phyloP scores from a whole-genome alignment of 2,797 vertebrate species.

The Halcyon chelicuti region DNA sequence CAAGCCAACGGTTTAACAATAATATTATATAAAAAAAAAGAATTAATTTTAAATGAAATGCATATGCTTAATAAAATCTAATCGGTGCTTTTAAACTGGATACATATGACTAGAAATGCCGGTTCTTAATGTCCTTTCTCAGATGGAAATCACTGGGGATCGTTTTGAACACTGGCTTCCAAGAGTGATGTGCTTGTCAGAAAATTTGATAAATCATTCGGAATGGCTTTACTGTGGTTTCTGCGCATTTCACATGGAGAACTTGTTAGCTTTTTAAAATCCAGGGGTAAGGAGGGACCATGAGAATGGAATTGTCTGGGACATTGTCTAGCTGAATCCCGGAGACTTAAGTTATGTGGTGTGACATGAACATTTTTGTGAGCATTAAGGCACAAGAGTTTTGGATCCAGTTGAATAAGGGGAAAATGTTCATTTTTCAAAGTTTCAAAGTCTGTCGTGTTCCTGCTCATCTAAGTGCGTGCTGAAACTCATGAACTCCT shows the following conservation, averaged over 20 bases:
- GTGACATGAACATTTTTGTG: background rate
- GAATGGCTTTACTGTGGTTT: slow-evolving; percentile 73
- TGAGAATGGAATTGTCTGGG: slow-evolving; percentile 72
- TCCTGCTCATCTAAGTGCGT: background rate
- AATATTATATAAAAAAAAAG: background rate
- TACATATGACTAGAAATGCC: slow-evolving; percentile 38
- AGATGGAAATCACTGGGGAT: slow-evolving; percentile 46
- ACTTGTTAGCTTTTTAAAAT: slow-evolving; percentile 53
- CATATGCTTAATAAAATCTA: slow-evolving; percentile 51
- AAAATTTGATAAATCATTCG: slow-evolving; percentile 60
- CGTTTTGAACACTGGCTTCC: slow-evolving; percentile 3
- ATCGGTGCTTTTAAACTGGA: slow-evolving; percentile 53
- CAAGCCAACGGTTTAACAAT: slow-evolving; percentile 26
- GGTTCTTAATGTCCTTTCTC: slow-evolving; percentile 30
- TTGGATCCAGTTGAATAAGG: background rate
- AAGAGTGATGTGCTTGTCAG: slow-evolving; percentile 57
- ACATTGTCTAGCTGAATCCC: slow-evolving; percentile 50
- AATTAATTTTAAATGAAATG: slow-evolving; percentile 55
- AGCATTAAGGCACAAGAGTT: background rate
- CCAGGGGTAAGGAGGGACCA: slow-evolving; percentile 56
- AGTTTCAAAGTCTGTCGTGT: background rate
- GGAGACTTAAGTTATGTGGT: slow-evolving; percentile 38
- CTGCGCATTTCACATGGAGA: slow-evolving; percentile 64
- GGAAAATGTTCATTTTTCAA: background rate
- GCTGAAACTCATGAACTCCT: background rate